Percentiles rank a stretch among this genome's conserved stretches.
Conservation (phyloP, 2,113 vertebrate genomes). For the sheep (Ovis aries) region DNA sequence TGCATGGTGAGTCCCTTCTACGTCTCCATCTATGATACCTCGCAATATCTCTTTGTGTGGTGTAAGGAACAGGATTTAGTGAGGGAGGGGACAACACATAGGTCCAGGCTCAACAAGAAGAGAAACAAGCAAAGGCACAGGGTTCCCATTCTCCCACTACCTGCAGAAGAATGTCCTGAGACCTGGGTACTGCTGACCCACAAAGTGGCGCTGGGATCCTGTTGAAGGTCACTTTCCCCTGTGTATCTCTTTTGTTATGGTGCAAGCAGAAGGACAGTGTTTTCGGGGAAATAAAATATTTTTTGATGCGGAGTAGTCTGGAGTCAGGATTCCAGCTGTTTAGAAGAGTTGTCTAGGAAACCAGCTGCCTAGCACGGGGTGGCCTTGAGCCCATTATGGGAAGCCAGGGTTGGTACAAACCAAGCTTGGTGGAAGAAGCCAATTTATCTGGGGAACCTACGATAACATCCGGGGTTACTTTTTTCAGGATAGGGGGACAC, state of each 20-base stretch:
- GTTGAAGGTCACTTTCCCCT: background rate
- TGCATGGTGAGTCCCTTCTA: background rate
- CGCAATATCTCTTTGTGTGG: background rate
- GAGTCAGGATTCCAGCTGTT: background rate
- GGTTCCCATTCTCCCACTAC: background rate
- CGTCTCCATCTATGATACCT: no score
- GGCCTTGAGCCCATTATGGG: background rate
- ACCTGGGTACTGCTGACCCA: background rate
- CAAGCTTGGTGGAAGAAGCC: background rate
- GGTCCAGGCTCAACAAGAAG: background rate
- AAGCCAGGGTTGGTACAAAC: background rate
- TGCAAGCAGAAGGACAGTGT: background rate
- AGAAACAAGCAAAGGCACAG: background rate
- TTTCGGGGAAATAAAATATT: background rate
- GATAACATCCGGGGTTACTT: background rate
- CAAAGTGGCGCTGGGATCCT: background rate
- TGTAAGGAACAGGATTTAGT: background rate
- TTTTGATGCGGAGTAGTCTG: background rate
- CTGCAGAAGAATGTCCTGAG: background rate
- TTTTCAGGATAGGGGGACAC: background rate
- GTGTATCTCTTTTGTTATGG: background rate
- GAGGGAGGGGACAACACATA: background rate
- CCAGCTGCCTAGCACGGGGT: background rate
- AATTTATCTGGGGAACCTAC: background rate
- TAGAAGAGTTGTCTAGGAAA: background rate